Evolutionary conservation across 2,113 vertebrate species (phyloP).

Genomic region (Cardinalis cardinalis): DNA sequence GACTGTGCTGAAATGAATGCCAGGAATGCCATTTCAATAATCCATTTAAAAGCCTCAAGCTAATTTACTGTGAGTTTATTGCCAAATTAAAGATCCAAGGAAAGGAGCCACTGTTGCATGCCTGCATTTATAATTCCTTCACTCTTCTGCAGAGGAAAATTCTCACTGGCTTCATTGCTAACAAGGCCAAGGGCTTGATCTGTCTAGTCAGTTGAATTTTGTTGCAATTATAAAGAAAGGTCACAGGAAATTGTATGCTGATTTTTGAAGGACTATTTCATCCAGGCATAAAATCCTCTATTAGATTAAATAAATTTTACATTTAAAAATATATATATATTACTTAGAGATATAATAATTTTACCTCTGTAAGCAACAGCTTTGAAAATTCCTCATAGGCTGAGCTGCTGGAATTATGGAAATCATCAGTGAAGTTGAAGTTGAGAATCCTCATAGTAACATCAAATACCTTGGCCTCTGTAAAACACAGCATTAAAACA

Average conservation of each 20-base stretch:
- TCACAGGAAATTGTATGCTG: neutral
- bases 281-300: neutral
- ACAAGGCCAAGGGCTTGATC: neutral
- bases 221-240: neutral
- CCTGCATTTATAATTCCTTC: neutral
- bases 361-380: constrained; percentile 68
- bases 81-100: constrained; percentile 9
- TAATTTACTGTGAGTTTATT: neutral
- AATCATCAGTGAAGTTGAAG: constrained; percentile 49
- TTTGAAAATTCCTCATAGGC: constrained; percentile 57
- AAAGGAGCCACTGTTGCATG: neutral
- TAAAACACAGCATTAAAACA: neutral
- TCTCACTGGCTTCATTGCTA: neutral
- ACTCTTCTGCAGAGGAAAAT: neutral
- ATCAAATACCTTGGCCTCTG: constrained; percentile 64
- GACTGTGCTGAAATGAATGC: neutral
- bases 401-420: constrained; percentile 26
- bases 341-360: neutral
- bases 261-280: neutral
- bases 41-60: neutral
- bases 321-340: neutral
- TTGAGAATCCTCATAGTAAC: constrained; percentile 56
- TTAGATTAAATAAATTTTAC: neutral
- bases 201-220: neutral
- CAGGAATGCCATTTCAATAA: constrained; percentile 9